A percentile compares a stretch with the other conserved stretches of the same genome.
These are phyloP conservation scores for Xestia xanthographa DNA, from an alignment of 2,888 invertebrate species.

Conservation along the genomic window DNA sequence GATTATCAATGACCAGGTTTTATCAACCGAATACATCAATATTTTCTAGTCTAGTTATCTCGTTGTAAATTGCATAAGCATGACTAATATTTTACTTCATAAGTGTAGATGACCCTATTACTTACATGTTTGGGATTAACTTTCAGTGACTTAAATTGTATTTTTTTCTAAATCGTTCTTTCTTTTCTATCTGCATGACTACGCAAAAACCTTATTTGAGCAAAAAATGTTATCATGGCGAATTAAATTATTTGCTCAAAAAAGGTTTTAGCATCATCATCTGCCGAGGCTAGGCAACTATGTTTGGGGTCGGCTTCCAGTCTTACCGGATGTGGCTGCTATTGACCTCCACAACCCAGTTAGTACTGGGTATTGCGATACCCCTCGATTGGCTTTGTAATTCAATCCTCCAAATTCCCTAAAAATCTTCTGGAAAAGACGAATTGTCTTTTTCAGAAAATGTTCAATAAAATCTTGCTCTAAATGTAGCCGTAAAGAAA, in stretches of 20 bases:
- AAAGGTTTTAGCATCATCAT: too few relatives aligned
- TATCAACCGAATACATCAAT: constrained; percentile 58
- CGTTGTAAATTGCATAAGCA: constrained; percentile 22
- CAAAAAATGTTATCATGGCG: too few relatives aligned
- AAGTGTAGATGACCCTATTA: not conserved
- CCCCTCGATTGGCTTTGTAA: too few relatives aligned
- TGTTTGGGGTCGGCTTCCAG: too few relatives aligned
- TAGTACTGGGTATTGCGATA: too few relatives aligned
- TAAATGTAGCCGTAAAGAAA: constrained; percentile 10
- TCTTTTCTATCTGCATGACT: not conserved
- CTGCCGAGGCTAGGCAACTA: too few relatives aligned
- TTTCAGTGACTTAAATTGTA: not conserved
- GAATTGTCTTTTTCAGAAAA: not conserved
- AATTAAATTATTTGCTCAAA: too few relatives aligned
- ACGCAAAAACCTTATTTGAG: not conserved
- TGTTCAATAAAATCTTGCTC: not conserved
- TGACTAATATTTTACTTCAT: not conserved
- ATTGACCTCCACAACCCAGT: too few relatives aligned
- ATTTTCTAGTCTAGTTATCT: constrained; percentile 46
- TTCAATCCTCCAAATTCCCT: not conserved
- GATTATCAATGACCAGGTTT: constrained; percentile 53
- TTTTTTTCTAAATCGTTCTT: too few relatives aligned
- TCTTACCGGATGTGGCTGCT: too few relatives aligned
- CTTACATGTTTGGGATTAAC: not conserved
- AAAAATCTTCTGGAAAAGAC: not conserved